Conservation (phyloP, 2,113 vertebrate genomes). For the Catharus bicknelli region DNA sequence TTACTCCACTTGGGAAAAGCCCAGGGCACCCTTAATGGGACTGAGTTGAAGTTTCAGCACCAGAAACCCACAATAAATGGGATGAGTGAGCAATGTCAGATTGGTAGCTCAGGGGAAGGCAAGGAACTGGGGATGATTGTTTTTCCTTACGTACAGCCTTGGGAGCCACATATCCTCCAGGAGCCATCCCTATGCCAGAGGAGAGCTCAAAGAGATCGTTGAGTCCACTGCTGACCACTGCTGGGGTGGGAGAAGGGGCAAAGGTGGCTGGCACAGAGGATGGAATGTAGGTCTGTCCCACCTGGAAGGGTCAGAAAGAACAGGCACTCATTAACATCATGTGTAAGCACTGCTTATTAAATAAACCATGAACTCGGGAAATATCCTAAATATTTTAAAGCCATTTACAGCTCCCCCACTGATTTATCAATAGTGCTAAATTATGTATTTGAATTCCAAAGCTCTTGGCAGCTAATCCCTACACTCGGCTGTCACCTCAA, state of each 20-base stretch:
- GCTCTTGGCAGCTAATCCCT: conserved; percentile 31
- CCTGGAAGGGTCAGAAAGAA: conserved; percentile 72
- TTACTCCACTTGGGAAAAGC: not conserved
- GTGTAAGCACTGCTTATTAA: not conserved
- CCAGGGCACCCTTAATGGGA: not conserved
- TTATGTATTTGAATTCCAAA: conserved; percentile 44
- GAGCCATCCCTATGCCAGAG: conserved; percentile 90
- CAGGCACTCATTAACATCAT: not conserved
- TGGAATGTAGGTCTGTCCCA: conserved; percentile 97
- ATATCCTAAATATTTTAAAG: conserved; percentile 55
- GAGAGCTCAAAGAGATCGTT: conserved; percentile 97
- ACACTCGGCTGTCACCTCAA: conserved; percentile 32
- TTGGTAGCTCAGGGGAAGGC: not conserved
- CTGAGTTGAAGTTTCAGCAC: not conserved
- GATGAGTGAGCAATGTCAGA: not conserved
- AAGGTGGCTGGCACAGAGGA: conserved; percentile 93
- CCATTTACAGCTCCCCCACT: not conserved
- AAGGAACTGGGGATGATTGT: not conserved
- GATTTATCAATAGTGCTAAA: conserved; percentile 53
- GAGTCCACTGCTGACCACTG: conserved; percentile 89
- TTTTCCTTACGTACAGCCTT: conserved; percentile 86
- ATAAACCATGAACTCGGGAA: not conserved
- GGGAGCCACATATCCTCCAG: conserved; percentile 85
- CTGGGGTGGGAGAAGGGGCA: conserved; percentile 95
- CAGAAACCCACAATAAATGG: not conserved